Base-by-base conservation (phyloP, 2,113 vertebrate species). In the Nothobranchius kuhntae region DNA sequence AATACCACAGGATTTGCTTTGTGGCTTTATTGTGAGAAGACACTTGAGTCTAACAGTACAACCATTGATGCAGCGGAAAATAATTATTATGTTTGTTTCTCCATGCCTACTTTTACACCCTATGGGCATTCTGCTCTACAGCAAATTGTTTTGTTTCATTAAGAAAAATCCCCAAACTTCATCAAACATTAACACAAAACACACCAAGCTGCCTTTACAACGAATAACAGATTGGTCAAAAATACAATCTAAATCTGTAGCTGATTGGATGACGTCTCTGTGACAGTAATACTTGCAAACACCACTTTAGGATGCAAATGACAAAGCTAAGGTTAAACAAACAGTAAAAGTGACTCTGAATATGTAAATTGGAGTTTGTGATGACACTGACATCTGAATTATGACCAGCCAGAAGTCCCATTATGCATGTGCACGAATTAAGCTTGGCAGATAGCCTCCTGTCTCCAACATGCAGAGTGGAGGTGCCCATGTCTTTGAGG, bases 401-500 rank as follows among this genome's bases (percentile, higher is more conserved):
- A 56, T 46, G 52, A 63, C 52, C 57, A 54, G 56, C 9, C 24
- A 14, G 1, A 1, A 53, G 46, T 48, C 14, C 10, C 48, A 9
- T 59, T 36, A 26, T 58, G 45, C n/a, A 70, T 73, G 74, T 66
- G 82, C 87, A 89, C 60, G 65, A 90, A 38, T 21, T 85, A 45
- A 91, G 84, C 13, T 24, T 69, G 65, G 76, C 84, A 50, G 65
- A 85, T 61, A 87, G 68, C 13, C 15, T 56, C 73, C 90, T 89
- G 71, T 91, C 85, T 35, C 79, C 82, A 53, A 92, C 83, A 30
- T 79, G 58, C 58, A 81, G 67, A 38, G 53, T 76, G 71, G 84
- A 91, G 60, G 21, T 78, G 40, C 80, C 84, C 36, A 62, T 51
- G 51, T 90, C 90, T 1, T 66, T 70, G 74, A 88, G 76, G 66